phyloP scores from a whole-genome alignment of 2,113 vertebrate species.

The Epinephelus moara region DNA sequence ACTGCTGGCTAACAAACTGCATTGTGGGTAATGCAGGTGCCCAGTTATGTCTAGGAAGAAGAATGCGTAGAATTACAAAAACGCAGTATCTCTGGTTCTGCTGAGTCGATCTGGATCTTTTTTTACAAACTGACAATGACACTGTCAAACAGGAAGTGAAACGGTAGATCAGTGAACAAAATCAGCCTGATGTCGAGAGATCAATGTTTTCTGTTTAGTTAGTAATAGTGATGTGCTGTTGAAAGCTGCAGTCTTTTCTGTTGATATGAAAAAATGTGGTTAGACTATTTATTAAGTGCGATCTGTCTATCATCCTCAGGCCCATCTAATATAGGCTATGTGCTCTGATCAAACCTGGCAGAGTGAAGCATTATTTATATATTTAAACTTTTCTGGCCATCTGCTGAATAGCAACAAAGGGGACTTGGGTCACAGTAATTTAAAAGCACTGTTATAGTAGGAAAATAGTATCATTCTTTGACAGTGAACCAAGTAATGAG shows the following conservation, averaged over 20 bases:
- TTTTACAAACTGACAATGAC: not conserved
- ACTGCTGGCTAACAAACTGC: not conserved
- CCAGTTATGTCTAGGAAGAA: no score
- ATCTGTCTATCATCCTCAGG: no score
- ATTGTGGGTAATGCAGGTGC: not conserved
- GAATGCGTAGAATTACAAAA: no score
- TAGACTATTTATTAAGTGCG: no score
- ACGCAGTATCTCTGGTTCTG: no score
- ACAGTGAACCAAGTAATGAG: not conserved
- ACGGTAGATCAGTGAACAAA: no score
- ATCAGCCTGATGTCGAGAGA: no score
- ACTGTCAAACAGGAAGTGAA: not conserved
- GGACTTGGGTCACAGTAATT: not conserved
- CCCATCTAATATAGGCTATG: not conserved
- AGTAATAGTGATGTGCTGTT: not conserved
- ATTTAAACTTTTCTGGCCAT: not conserved
- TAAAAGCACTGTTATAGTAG: not conserved
- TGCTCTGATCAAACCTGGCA: not conserved
- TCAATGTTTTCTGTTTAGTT: not conserved
- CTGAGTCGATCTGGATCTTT: no score
- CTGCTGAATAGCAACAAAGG: not conserved
- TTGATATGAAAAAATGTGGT: no score
- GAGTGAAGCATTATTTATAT: not conserved
- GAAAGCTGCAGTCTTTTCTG: not conserved
- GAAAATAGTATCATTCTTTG: not conserved